Base-by-base conservation (phyloP, 2,113 vertebrate species). In the Artemisiospiza belli region DNA sequence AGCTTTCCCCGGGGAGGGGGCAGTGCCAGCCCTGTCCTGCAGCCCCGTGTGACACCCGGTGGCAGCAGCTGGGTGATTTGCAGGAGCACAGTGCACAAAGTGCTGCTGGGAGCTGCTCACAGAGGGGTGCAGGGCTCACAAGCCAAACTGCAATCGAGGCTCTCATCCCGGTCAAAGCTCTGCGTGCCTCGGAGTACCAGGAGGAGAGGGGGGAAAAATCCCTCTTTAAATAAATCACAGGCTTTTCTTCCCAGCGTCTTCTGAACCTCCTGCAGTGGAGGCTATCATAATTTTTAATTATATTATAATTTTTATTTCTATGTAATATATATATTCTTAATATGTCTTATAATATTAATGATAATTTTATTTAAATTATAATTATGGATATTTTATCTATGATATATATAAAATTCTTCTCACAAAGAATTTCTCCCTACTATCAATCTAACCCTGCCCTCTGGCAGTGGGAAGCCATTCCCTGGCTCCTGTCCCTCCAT, bases 31-130 rank as follows among this genome's bases (percentile, higher is more conserved):
- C 52, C 51, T 46, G 51, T 59, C 68, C 90, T 80, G 84, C 69
- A 57, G 84, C 13, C 27, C 28, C 4, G 49, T 8, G 33, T 86
- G 94, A 83, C 83, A 80, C 67, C 41, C 41, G 20, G 30, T 7
- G 59, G 83, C 80, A 67, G 87, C 96, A 94, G 93, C 92, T 81
- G 93, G 37, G 68, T 74, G 54, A 59, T 87, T 91, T 12, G 39
- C 24, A 33, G 55, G 20, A 9, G 51, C 4, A 84, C 92, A 78
- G 73, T 52, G 15, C 84, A 43, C 68, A 9, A 6, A 91, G 58
- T 4, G 47, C 39, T 51, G 81, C 41, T 5, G 15, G 52, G 0
- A 76, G 44, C 66, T 27, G 13, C 82, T 91, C 9, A 3, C 4
- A 15, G 11, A 15, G 79, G 67, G 85, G 55, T 35, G 54, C 57